These are phyloP conservation scores for Nasonia giraulti DNA, from an alignment of 1,140 invertebrate genomes.

Conservation along the genomic window DNA sequence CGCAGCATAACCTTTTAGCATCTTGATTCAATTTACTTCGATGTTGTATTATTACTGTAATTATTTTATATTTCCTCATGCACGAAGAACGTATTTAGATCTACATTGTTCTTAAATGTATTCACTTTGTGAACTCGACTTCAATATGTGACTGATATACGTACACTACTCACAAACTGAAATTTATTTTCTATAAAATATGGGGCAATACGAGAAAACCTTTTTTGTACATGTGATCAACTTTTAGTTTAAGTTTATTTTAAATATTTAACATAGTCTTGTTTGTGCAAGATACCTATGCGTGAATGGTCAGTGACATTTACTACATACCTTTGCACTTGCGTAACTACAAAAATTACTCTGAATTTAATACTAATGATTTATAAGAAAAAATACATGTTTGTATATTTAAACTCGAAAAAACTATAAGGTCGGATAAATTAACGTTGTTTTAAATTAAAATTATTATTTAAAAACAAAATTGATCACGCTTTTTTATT, in stretches of 20 bases:
- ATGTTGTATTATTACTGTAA: constrained; percentile 51
- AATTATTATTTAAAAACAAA: constrained; percentile 22
- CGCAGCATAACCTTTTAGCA: constrained; percentile 30
- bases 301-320: not conserved
- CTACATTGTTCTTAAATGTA: not conserved
- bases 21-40: not conserved
- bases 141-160: constrained; percentile 6
- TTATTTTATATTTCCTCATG: constrained; percentile 49
- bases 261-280: constrained; percentile 37
- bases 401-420: not conserved
- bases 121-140: not conserved
- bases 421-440: not conserved
- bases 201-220: constrained; percentile 11
- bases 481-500: not conserved
- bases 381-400: not conserved
- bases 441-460: constrained; percentile 11
- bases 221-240: constrained; percentile 30
- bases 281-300: not conserved
- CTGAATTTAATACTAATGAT: constrained; percentile 17
- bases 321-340: not conserved
- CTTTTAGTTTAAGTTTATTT: constrained; percentile 29
- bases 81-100: constrained; percentile 28
- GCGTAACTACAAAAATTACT: constrained; percentile 8
- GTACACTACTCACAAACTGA: not conserved
- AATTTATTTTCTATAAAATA: constrained; percentile 22